phyloP scores from a whole-genome alignment of 1,140 invertebrate genomes.

The Drosophila pseudoananassae region DNA sequence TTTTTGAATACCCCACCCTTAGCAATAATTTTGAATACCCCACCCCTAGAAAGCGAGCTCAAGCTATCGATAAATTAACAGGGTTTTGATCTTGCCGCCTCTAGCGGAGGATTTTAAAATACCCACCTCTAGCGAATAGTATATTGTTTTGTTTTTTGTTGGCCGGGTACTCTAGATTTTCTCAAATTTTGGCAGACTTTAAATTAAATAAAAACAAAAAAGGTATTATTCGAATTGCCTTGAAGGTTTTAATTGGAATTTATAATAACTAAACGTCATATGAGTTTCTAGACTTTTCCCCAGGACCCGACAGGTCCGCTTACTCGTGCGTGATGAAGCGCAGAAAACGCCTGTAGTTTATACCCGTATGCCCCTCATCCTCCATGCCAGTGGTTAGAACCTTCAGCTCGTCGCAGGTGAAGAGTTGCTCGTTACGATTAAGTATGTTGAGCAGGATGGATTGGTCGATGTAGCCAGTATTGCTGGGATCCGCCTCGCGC shows the following conservation, averaged over 20 bases:
- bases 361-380: slow-evolving; percentile 1
- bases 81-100: too few species aligned
- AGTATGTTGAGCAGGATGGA: slow-evolving; percentile 27
- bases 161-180: too few species aligned
- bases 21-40: too few species aligned
- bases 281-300: background rate
- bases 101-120: too few species aligned
- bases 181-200: too few species aligned
- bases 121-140: too few species aligned
- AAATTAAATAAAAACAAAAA: too few species aligned
- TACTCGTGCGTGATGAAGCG: slow-evolving; percentile 58
- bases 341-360: slow-evolving; percentile 51
- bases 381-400: slow-evolving; percentile 38
- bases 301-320: background rate
- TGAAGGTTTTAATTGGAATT: background rate
- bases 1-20: too few species aligned
- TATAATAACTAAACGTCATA: background rate
- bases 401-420: slow-evolving; percentile 29
- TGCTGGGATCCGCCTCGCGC: background rate
- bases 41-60: too few species aligned
- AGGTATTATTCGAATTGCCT: too few species aligned
- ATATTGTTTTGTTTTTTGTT: too few species aligned
- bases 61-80: too few species aligned
- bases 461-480: slow-evolving; percentile 27
- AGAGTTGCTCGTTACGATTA: slow-evolving; percentile 30